Base-by-base conservation (phyloP, 2,797 vertebrate genomes). In the Enteromius thamalakanensis region DNA sequence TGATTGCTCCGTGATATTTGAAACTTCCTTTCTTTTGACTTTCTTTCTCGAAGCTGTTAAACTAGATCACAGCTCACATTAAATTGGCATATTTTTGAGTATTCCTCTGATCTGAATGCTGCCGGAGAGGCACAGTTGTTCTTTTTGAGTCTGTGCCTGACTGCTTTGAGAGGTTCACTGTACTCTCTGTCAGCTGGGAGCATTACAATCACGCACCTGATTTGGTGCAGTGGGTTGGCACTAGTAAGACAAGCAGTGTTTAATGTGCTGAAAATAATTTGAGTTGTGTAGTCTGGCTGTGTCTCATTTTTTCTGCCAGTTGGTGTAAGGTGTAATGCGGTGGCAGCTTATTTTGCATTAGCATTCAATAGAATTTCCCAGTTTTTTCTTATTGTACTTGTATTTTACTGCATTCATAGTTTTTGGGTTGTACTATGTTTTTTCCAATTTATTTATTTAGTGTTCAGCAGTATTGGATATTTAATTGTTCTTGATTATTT, bases 121-220 rank as follows among this genome's bases (percentile, higher is more conserved):
- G 75, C 51, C 68, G 14, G 64, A 60, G 29, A 80, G 26, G 67
- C 65, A 70, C 75, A 62, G 75, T 21, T 37, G 74, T 17, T 55
- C 69, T 42, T 83, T 80, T 70, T 68, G 3, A 53, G 51, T 60
- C 10, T 83, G 65, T 15, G 29, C 32, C 62, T 79, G 62, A 79
- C 29, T 65, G 81, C 72, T 82, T 68, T 82, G 64, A 82, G 37
- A 82, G 81, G 62, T 82, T 82, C 47, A 82, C 72, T 78, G 82
- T 83, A 70, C 26, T 51, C 72, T 76, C 42, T 71, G 53, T 83
- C 82, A 83, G 53, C 65, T 70, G 72, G 47, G 64, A 83, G 81
- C 51, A 14, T 34, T 83, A 83, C 53, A 83, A 64, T 78, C 75
- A 83, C 19, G 26, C 82, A 71, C 75, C 82, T 78, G 82, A 78